Evolutionary conservation across 2,888 invertebrate genomes (phyloP).

Genomic region (Lathronympha strigana): DNA sequence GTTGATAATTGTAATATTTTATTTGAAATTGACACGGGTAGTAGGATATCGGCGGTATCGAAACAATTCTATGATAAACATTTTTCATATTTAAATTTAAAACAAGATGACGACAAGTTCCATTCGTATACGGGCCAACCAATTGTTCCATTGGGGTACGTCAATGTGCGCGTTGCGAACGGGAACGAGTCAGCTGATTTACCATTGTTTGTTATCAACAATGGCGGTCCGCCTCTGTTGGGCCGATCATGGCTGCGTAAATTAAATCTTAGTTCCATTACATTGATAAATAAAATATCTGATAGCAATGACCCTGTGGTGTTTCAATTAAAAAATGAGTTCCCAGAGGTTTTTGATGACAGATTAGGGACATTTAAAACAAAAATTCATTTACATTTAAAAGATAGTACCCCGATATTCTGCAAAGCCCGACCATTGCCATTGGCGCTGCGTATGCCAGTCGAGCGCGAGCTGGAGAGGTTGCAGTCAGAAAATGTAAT

Average conservation of each 20-base stretch:
- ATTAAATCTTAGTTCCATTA: background rate
- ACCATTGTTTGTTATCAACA: background rate
- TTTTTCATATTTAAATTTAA: background rate
- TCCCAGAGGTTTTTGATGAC: constrained; percentile 13
- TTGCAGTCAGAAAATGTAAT: constrained; percentile 13
- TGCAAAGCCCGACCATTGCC: constrained; percentile 21
- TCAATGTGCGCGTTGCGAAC: constrained; percentile 2
- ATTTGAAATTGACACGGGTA: constrained; percentile 14
- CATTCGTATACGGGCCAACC: constrained; percentile 15
- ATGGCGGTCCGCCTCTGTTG: background rate
- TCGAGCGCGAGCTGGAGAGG: constrained; percentile 13
- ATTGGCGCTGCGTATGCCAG: constrained; percentile 8
- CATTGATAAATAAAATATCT: background rate
- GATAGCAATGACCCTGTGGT: background rate
- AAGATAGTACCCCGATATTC: constrained; percentile 19
- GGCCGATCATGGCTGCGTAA: background rate
- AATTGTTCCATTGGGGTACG: background rate
- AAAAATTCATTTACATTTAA: background rate
- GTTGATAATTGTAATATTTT: background rate
- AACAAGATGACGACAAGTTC: background rate
- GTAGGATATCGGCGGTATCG: constrained; percentile 11
- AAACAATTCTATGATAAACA: constrained; percentile 7
- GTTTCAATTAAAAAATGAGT: constrained; percentile 6
- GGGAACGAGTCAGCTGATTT: background rate
- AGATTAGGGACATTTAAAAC: constrained; percentile 18